Evolutionary conservation across 2,888 invertebrate species (phyloP), one percentile per base, ranked within the genome.

Genomic region (Hirudinaria manillensis): DNA sequence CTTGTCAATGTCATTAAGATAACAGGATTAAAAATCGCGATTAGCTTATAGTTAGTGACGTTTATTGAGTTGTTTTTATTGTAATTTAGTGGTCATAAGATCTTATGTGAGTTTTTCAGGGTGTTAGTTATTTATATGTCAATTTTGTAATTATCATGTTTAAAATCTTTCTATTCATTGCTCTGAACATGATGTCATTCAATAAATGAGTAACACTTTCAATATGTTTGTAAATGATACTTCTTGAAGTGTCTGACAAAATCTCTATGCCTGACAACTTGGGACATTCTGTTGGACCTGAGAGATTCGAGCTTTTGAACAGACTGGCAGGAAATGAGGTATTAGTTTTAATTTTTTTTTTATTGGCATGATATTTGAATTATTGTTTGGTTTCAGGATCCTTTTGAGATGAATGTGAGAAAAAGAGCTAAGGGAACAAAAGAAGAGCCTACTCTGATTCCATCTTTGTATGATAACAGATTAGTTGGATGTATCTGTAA

Each of bases 401-500:
- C 87, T 36, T 88, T 87, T 80, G 84, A 86, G 86, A 89, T 93
- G 89, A 91, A 91, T 87, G 90, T 92, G 1, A 85, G 91, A 80
- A 92, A 92, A 86, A 90, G 93, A 80, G 90, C 91, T 0, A 89
- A 83, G 70, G 92, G 95, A 80, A 93, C 95, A 77, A 91, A 91
- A 83, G 92, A 90, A 45, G 87, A 89, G 80, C 97, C 97, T 76
- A 96, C 92, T 80, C 87, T 93, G 80, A 91, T 98, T 82, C 94
- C 94, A 77, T 95, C 96, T 74, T 91, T 92, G 82, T 93, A 91
- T 81, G 92, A 93, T 75, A 91, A 92, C 76, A 91, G 97, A 82
- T 89, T 97, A 80, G 90, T 98, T 80, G 97, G 97, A 78, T 98
- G 98, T 87, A 89, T 96, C 86, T 98, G 97, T 87, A 81, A 84